A percentile compares a stretch with the other conserved stretches of the same genome.
These are phyloP conservation scores for Drosophila pseudotalamancana DNA, from an alignment of 2,888 invertebrate genomes.

Conservation along the genomic window DNA sequence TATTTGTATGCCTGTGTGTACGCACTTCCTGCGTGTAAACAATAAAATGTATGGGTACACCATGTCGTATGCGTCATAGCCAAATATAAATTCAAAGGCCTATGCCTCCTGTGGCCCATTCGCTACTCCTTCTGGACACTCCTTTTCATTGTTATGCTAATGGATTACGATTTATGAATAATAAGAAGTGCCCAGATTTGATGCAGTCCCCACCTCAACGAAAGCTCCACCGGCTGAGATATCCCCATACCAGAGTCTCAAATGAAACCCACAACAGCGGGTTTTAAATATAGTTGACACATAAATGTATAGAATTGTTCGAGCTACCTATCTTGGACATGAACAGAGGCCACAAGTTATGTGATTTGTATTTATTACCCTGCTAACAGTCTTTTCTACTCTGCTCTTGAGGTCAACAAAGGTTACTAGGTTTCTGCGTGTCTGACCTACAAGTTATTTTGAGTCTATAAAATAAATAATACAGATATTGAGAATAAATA, in stretches of 20 bases:
- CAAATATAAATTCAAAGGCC: slow-evolving; percentile 52
- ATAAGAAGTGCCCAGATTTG: slow-evolving; percentile 40
- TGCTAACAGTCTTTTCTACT: too few relatives aligned
- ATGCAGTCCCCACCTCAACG: not conserved
- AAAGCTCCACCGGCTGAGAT: slow-evolving; percentile 50
- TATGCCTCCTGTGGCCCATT: slow-evolving; percentile 36
- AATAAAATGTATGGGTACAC: slow-evolving; percentile 61
- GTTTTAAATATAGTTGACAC: slow-evolving; percentile 48
- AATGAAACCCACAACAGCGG: slow-evolving; percentile 24
- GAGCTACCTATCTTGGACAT: slow-evolving; percentile 19
- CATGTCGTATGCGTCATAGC: slow-evolving; percentile 68
- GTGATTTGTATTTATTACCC: too few relatives aligned
- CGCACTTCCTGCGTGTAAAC: slow-evolving; percentile 74
- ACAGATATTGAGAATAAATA: too few relatives aligned
- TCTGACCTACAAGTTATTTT: too few relatives aligned
- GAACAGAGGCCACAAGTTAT: too few relatives aligned
- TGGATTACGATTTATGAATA: slow-evolving; percentile 79
- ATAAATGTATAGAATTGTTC: slow-evolving; percentile 54
- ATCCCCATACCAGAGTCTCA: slow-evolving; percentile 46
- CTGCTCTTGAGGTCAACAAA: too few relatives aligned
- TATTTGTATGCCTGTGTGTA: slow-evolving; percentile 59
- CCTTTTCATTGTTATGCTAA: slow-evolving; percentile 75
- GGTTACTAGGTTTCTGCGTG: too few relatives aligned
- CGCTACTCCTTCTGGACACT: slow-evolving; percentile 49
- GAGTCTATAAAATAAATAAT: too few relatives aligned